Base-by-base conservation (phyloP, 2,888 invertebrate species). In the Subacronicta megacephala region DNA sequence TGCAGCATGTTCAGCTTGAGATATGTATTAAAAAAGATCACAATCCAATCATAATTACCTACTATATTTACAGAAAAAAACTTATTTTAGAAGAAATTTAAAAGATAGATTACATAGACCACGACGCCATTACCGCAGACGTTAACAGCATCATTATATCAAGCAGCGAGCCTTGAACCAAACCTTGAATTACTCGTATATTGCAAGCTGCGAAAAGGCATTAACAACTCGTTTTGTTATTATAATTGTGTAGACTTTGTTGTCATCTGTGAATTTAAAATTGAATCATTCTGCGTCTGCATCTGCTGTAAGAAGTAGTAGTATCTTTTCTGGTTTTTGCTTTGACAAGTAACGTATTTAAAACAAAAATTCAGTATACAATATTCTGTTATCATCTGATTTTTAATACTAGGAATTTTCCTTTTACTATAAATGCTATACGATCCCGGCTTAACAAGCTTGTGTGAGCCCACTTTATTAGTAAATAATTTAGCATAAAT, bases 91-190 rank as follows among this genome's bases (percentile, higher is more conserved):
- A 29, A 29, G 13, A 9, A 47, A 47, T 35, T 33, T 31, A 18
- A n/a, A 26, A 26, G 26, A 26, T 26, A 26, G 49, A 62, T 65
- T 45, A 50, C 52, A 42, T 50, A 62, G 63, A 67, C 60, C 65
- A 29, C 58, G 64, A 62, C 51, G 18, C 52, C 43, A 53, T 62
- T 61, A 54, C 36, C n/a, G 33, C 23, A 20, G 35, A 43, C 47
- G 29, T 53, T 61, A 64, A 66, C 51, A 29, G 36, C 57, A 17
- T 60, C 51, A 75, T 80, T 81, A 80, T 72, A 53, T 75, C 73
- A 77, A 65, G 52, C 29, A 37, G 26, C 42, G 52, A 67, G 66
- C 77, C 80, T 81, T 82, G 83, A 80, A 82, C 77, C 72, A 62
- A 40, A 45, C 62, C 70, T 71, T 69, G 59, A 51, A 17, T 17